Evolutionary conservation across 2,797 vertebrate genomes (phyloP).

Genomic region (Corythornis leucogaster): DNA sequence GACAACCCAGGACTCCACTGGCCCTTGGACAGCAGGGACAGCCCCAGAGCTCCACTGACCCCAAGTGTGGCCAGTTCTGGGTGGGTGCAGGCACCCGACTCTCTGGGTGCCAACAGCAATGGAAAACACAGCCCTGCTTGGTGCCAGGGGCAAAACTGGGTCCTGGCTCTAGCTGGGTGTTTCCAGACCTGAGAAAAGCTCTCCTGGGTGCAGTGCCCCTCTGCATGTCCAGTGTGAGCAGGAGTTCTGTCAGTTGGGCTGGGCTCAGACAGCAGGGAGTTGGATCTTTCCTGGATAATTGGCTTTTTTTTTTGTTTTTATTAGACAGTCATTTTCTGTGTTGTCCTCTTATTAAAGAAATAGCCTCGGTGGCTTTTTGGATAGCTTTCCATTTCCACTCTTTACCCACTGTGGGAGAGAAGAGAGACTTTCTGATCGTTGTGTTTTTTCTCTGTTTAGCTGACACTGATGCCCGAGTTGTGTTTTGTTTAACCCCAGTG

Average conservation of each 20-base stretch:
- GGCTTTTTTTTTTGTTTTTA: not conserved
- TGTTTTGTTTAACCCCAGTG: constrained; percentile 10
- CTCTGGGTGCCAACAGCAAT: not conserved
- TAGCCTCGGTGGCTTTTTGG: not conserved
- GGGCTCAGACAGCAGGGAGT: not conserved
- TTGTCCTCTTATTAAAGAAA: constrained; percentile 35
- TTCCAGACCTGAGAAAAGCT: not conserved
- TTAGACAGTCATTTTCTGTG: constrained; percentile 4
- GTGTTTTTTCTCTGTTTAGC: constrained; percentile 54
- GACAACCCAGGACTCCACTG: not conserved
- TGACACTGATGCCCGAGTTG: not conserved
- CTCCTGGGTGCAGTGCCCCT: not conserved
- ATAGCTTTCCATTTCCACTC: constrained; percentile 33
- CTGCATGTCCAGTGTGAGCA: not conserved
- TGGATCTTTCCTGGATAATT: constrained; percentile 11
- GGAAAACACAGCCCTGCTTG: not conserved
- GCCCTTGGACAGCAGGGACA: not conserved
- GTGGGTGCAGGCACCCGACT: not conserved
- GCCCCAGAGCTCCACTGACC: not conserved
- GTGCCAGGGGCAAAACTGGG: not conserved
- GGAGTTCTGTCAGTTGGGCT: not conserved
- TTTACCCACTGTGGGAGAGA: constrained; percentile 31
- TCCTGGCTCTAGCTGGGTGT: not conserved
- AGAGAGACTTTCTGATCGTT: constrained; percentile 49
- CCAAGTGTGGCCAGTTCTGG: not conserved